Percentiles rank a stretch among this genome's conserved stretches.
Conservation (phyloP, 2,113 vertebrate genomes). For the Helogale parvula region DNA sequence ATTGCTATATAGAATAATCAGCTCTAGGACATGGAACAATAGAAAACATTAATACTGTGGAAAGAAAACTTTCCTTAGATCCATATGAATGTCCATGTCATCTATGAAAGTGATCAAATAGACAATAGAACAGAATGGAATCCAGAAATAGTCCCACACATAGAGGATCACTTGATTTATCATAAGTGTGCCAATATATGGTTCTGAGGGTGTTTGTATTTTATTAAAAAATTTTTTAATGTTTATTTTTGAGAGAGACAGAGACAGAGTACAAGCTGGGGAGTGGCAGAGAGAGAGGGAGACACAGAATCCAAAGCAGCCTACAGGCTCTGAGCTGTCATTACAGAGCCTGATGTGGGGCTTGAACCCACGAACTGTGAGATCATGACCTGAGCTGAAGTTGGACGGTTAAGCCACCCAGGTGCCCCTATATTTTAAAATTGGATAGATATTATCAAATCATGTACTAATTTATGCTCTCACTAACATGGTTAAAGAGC, state of each 20-base stretch:
- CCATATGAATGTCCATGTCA: neutral
- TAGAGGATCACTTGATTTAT: neutral
- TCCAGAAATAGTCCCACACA: neutral
- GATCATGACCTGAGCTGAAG: too few species aligned
- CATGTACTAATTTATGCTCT: constrained; percentile 17
- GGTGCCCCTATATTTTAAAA: constrained; percentile 5
- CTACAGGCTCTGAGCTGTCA: too few species aligned
- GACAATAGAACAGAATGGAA: neutral
- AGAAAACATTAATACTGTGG: constrained; percentile 9
- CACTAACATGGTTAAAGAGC: neutral
- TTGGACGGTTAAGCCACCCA: too few species aligned
- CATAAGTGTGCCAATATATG: neutral
- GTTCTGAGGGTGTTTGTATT: constrained; percentile 41
- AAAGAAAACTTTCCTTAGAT: neutral
- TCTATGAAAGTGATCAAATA: neutral
- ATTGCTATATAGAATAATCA: neutral
- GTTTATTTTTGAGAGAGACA: too few species aligned
- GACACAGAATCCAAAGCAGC: too few species aligned
- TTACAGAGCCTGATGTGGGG: too few species aligned
- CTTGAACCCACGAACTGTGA: too few species aligned
- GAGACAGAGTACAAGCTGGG: too few species aligned
- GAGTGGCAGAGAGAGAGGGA: too few species aligned
- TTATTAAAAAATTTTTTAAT: neutral
- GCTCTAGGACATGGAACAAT: neutral
- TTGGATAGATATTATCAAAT: neutral